phyloP scores from a whole-genome alignment of 2,797 vertebrate genomes.

The Oryzias dopingdopingensis region DNA sequence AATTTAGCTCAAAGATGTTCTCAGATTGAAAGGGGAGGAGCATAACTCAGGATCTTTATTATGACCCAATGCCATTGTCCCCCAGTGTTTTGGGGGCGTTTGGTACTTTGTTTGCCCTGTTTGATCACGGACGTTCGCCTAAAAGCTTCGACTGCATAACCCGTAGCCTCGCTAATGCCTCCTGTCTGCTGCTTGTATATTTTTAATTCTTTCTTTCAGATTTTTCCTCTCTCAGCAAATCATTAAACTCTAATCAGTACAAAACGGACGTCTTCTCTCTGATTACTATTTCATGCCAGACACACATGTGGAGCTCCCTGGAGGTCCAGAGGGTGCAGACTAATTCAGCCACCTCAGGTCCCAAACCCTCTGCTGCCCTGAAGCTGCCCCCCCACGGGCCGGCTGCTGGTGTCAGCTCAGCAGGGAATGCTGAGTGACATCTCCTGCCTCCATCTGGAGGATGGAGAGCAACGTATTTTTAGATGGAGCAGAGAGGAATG shows the following conservation, averaged over 20 bases:
- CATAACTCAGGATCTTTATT: too few species aligned
- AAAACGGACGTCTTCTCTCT: slow-evolving; percentile 59
- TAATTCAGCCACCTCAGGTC: slow-evolving; percentile 14
- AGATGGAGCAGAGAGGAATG: slow-evolving; percentile 9
- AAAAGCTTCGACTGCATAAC: background rate
- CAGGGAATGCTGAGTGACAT: slow-evolving; percentile 26
- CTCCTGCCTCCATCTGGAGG: slow-evolving; percentile 5
- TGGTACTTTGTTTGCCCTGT: too few species aligned
- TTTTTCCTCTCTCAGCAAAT: slow-evolving; percentile 30
- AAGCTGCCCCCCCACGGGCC: slow-evolving; percentile 5
- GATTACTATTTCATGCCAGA: slow-evolving; percentile 53
- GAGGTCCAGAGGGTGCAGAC: slow-evolving; percentile 22
- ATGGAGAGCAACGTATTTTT: slow-evolving; percentile 7
- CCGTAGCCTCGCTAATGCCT: background rate
- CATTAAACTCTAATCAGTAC: slow-evolving; percentile 61
- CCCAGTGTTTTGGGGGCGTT: too few species aligned
- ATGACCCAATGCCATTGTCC: too few species aligned
- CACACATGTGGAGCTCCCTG: slow-evolving; percentile 18
- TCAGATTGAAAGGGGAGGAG: too few species aligned
- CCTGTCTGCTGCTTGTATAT: slow-evolving; percentile 31
- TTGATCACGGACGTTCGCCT: background rate
- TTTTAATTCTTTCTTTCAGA: slow-evolving; percentile 30
- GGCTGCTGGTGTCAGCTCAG: slow-evolving; percentile 24
- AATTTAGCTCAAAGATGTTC: too few species aligned
- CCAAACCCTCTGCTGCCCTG: slow-evolving; percentile 5